Conservation (phyloP, 1,140 invertebrate species). For the Dreissena rostriformis region DNA sequence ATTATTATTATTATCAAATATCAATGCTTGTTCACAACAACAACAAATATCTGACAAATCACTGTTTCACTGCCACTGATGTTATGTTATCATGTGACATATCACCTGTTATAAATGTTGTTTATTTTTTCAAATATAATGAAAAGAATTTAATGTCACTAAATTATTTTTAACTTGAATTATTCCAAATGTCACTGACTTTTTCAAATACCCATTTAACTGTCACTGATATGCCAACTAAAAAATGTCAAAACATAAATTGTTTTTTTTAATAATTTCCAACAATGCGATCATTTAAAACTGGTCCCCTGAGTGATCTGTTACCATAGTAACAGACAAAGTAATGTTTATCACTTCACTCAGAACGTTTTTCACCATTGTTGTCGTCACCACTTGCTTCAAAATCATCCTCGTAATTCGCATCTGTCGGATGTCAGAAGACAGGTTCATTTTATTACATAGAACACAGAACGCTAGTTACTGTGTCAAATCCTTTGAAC, state of each 20-base stretch:
- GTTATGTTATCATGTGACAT: no score
- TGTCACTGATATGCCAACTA: no score
- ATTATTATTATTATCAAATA: no score
- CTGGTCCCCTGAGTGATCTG: constrained; percentile 26
- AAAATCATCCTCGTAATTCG: constrained; percentile 62
- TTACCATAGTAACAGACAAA: constrained; percentile 1
- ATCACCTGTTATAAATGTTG: not conserved
- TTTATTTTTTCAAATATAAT: constrained; percentile 5
- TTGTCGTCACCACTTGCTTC: constrained; percentile 52
- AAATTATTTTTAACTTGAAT: no score
- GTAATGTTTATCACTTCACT: constrained; percentile 41
- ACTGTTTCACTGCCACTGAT: no score
- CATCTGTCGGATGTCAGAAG: constrained; percentile 29
- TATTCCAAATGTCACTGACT: no score
- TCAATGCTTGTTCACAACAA: no score
- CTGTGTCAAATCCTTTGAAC: no score
- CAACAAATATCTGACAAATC: no score
- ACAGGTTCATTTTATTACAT: no score
- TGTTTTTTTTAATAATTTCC: not conserved
- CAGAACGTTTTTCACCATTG: constrained; percentile 50
- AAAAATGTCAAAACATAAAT: not conserved
- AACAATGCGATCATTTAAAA: not conserved
- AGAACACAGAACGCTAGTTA: no score
- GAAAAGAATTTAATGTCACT: not conserved
- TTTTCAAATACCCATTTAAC: no score